Percentiles rank a stretch among this genome's conserved stretches.
phyloP scores from a whole-genome alignment of 2,797 vertebrate genomes.

The Neosalanx taihuensis region DNA sequence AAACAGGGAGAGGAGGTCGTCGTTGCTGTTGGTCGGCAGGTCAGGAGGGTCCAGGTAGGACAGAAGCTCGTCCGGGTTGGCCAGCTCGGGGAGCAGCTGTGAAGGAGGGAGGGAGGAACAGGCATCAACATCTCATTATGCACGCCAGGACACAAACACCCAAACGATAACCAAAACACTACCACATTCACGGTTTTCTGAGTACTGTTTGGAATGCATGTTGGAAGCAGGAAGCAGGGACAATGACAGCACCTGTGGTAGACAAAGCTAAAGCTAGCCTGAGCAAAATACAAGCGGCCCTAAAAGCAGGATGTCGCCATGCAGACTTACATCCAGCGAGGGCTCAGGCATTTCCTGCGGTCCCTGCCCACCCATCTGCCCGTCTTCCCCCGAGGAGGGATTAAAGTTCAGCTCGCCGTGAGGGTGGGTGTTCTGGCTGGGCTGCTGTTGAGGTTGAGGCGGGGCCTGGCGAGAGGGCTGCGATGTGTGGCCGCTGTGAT shows the following conservation, averaged over 20 bases:
- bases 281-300: constrained; percentile 37
- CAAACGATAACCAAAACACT: too few species aligned
- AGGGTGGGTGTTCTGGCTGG: constrained; percentile 92
- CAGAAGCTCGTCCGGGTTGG: constrained; percentile 96
- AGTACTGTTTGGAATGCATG: too few species aligned
- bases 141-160: too few species aligned
- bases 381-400: constrained; percentile 87
- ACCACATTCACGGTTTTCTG: too few species aligned
- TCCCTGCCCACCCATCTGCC: constrained; percentile 91
- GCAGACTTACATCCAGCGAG: constrained; percentile 97
- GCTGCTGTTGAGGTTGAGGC: constrained; percentile 83
- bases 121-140: not conserved
- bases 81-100: constrained; percentile 96
- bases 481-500: constrained; percentile 86
- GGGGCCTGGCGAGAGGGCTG: constrained; percentile 91
- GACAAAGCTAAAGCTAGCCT: constrained; percentile 48
- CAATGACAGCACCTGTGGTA: constrained; percentile 57
- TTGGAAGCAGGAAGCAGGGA: constrained; percentile 48
- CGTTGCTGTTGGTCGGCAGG: constrained; percentile 98
- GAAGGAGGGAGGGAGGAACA: not conserved
- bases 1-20: constrained; percentile 98
- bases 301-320: constrained; percentile 23
- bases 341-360: constrained; percentile 98
- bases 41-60: constrained; percentile 98
- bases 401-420: constrained; percentile 99